Conservation (phyloP, 2,888 invertebrate species). For the Volucella bombylans region DNA sequence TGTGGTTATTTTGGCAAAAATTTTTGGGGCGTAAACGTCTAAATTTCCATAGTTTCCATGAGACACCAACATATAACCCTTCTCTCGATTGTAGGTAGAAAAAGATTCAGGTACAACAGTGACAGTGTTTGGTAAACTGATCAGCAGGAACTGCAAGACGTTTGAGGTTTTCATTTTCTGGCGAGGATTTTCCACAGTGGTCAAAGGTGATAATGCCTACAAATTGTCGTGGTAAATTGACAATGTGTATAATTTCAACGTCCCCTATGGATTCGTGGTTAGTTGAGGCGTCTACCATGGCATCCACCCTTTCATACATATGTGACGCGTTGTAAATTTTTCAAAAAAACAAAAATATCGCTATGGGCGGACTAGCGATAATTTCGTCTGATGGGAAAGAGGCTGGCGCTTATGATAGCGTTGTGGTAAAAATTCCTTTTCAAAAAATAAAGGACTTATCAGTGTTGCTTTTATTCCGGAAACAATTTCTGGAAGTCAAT, state of each 20-base stretch:
- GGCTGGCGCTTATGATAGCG: conserved; percentile 71
- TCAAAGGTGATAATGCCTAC: conserved; percentile 60
- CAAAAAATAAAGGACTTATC: conserved; percentile 9
- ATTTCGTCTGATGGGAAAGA: conserved; percentile 57
- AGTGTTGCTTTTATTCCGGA: background rate
- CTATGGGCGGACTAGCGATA: conserved; percentile 64
- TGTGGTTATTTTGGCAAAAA: conserved; percentile 63
- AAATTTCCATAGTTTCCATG: conserved; percentile 11
- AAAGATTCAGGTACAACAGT: background rate
- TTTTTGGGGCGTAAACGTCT: conserved; percentile 65
- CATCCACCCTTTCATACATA: conserved; percentile 37
- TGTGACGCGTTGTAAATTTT: conserved; percentile 49
- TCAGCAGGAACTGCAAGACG: conserved; percentile 47
- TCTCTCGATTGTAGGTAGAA: conserved; percentile 26
- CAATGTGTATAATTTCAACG: conserved; percentile 2
- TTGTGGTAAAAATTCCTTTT: conserved; percentile 50
- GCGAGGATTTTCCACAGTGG: conserved; percentile 68
- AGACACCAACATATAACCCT: conserved; percentile 34
- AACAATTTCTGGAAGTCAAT: background rate
- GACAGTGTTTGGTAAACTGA: conserved; percentile 65
- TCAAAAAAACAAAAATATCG: conserved; percentile 54
- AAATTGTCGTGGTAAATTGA: conserved; percentile 32
- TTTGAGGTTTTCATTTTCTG: conserved; percentile 16
- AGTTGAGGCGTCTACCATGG: conserved; percentile 42
- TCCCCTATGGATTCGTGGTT: background rate